A percentile compares a stretch with the other conserved stretches of the same genome.
Conservation (phyloP, 2,797 vertebrate species). For the Margarornis squamiger region DNA sequence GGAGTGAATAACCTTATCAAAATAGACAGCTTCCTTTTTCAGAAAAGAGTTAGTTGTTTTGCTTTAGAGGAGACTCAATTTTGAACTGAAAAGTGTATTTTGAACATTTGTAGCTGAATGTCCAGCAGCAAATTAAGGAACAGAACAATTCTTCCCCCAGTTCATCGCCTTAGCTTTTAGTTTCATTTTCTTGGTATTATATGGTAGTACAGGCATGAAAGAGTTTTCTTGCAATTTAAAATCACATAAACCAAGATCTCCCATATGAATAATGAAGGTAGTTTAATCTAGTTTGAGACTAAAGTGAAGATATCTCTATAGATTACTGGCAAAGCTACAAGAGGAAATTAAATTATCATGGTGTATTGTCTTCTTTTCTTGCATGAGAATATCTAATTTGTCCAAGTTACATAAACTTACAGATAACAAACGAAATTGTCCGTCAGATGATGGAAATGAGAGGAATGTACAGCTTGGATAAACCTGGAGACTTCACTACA, state of each 20-base stretch:
- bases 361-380: neutral
- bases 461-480: slow-evolving; percentile 82
- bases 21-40: neutral
- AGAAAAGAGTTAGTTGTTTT: neutral
- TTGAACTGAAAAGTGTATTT: neutral
- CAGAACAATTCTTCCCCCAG: neutral
- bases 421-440: slow-evolving; percentile 82
- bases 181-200: neutral
- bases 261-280: neutral
- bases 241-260: neutral
- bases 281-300: neutral
- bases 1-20: neutral
- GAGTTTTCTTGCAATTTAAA: neutral
- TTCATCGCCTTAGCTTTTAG: neutral
- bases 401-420: slow-evolving; percentile 1
- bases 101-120: neutral
- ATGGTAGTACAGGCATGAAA: neutral
- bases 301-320: neutral
- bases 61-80: neutral
- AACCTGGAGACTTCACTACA: slow-evolving; percentile 80
- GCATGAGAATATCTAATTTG: neutral
- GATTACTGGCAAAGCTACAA: neutral
- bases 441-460: slow-evolving; percentile 83
- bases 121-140: neutral
- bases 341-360: neutral